Base-by-base conservation (phyloP, 2,797 vertebrate species). In the Cuniculus paca region DNA sequence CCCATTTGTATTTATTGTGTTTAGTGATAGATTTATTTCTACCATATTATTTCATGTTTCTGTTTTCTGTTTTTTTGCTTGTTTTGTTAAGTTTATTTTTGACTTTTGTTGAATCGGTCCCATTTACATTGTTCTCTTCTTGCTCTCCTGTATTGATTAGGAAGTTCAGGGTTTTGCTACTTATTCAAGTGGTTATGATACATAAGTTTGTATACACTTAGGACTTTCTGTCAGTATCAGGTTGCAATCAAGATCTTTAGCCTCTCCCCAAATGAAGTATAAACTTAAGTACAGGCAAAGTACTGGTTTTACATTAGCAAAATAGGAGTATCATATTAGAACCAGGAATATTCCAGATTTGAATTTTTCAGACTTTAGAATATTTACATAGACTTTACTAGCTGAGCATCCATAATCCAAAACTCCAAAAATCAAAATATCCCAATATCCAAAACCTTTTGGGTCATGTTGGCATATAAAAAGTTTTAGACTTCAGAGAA, bases 1-100 rank as follows among this genome's bases (percentile, higher is more conserved):
- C 9, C 20, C 45, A 24, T 81, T 88, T 95, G 22, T 50, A 26
- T 72, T 96, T 93, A 58, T 72, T 48, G 0, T 87, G n/a, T 22
- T 85, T 77, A 7, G 42, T 58, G 24, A 13, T 79, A 54, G 82
- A 22, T 42, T 83, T 82, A 91, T 36, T 56, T 90, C 70, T 61
- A 24, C 70, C 60, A 11, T 78, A 65, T 94, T 91, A 60, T 79
- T 84, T 87, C 17, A 50, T 61, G 28, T 68, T 56, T 94, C 20
- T 54, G 65, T 86, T 72, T 92, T 36, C 50, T 60, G 34, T 86
- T 92, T 94, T n/a, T n/a, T n/a, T n/a, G n/a, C n/a, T n/a, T n/a
- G n/a, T n/a, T n/a, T n/a, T n/a, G n/a, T n/a, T n/a, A n/a, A n/a
- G n/a, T n/a, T n/a, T n/a, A 56, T 78, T 85, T 72, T 94, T 90